These are phyloP conservation scores for Acanthococcus lagerstroemiae DNA, from an alignment of 2,888 invertebrate species.

Conservation along the genomic window DNA sequence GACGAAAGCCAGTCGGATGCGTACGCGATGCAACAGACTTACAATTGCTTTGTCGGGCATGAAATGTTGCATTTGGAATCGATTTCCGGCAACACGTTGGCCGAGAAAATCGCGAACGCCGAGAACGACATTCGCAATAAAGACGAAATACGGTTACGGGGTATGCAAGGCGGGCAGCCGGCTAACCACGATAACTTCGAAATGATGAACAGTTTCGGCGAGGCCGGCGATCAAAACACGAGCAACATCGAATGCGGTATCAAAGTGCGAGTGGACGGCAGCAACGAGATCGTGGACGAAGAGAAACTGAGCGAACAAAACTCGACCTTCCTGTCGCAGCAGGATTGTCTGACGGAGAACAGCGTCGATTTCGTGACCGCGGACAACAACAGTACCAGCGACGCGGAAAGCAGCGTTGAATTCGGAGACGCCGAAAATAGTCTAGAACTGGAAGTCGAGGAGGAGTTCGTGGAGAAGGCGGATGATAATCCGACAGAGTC, in stretches of 20 bases:
- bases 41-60: neutral
- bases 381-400: slow-evolving; percentile 20
- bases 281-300: neutral
- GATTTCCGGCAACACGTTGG: slow-evolving; percentile 17
- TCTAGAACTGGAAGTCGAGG: slow-evolving; percentile 13
- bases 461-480: neutral
- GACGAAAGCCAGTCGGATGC: neutral
- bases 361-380: slow-evolving; percentile 19
- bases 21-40: neutral
- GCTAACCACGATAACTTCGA: neutral
- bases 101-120: slow-evolving; percentile 22
- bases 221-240: neutral
- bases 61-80: slow-evolving; percentile 14
- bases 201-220: neutral
- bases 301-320: neutral
- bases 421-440: slow-evolving; percentile 20
- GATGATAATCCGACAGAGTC: too few species aligned
- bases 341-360: slow-evolving; percentile 20
- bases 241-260: neutral
- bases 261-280: neutral
- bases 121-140: slow-evolving; percentile 19
- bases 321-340: neutral
- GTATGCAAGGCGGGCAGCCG: neutral
- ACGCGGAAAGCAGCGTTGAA: slow-evolving; percentile 23
- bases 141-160: slow-evolving; percentile 4